These are phyloP conservation scores for Caerostris extrusa DNA, from an alignment of 1,140 invertebrate genomes.

Conservation along the genomic window DNA sequence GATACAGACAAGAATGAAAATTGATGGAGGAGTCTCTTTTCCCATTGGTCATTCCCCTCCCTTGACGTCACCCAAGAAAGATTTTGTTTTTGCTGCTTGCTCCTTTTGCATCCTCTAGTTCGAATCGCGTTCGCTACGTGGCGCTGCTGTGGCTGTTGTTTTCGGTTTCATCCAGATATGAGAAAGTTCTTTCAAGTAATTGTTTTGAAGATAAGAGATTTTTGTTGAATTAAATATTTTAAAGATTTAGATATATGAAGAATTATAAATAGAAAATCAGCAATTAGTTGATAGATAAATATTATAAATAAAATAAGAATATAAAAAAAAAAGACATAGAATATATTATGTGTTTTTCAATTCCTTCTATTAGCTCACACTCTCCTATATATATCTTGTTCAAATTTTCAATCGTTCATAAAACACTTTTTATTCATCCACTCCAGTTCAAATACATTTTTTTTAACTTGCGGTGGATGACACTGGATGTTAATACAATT, in stretches of 20 bases:
- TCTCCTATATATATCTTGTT: too few species aligned
- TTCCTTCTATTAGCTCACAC: too few species aligned
- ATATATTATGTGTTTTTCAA: too few species aligned
- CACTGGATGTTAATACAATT: too few species aligned
- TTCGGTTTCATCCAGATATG: neutral
- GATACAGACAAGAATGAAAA: constrained; percentile 55
- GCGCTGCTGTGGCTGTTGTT: neutral
- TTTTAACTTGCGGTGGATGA: too few species aligned
- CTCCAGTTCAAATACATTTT: too few species aligned
- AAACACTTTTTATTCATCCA: too few species aligned
- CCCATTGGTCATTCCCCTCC: constrained; percentile 52
- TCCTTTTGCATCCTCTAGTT: constrained; percentile 27
- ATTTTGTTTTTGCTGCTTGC: constrained; percentile 23
- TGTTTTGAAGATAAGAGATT: neutral
- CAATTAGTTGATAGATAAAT: neutral
- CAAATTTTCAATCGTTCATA: too few species aligned
- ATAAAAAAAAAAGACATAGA: neutral
- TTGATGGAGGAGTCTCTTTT: constrained; percentile 27
- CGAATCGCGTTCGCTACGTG: neutral
- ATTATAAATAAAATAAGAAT: neutral
- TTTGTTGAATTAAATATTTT: neutral
- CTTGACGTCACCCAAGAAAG: constrained; percentile 28
- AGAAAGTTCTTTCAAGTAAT: neutral
- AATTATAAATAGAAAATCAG: neutral
- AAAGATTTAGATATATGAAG: neutral